Conservation (phyloP, 2,888 invertebrate genomes). For the Siphlonurus alternatus region DNA sequence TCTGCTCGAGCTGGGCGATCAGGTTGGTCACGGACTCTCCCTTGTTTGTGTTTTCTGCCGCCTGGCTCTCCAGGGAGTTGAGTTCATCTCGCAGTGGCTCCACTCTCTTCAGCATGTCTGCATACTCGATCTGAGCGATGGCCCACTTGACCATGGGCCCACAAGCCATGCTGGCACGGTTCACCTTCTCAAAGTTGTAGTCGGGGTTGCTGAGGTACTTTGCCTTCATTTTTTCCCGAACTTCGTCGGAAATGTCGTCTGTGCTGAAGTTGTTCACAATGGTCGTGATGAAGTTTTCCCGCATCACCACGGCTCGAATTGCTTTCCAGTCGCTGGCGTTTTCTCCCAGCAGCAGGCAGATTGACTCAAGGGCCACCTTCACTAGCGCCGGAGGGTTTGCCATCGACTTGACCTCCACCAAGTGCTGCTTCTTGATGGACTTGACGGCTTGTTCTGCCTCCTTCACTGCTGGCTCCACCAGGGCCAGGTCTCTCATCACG, state of each 20-base stretch:
- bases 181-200: slow-evolving; percentile 98
- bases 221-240: slow-evolving; percentile 89
- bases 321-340: slow-evolving; percentile 86
- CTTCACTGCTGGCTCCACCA: slow-evolving; percentile 97
- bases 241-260: slow-evolving; percentile 83
- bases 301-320: slow-evolving; percentile 77
- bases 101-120: slow-evolving; percentile 97
- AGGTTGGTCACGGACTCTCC: slow-evolving; percentile 84
- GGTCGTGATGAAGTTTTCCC: slow-evolving; percentile 88
- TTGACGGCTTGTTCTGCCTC: slow-evolving; percentile 96
- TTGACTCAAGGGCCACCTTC: slow-evolving; percentile 85
- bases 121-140: slow-evolving; percentile 95
- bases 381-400: slow-evolving; percentile 85
- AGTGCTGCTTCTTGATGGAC: slow-evolving; percentile 89
- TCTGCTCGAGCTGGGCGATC: slow-evolving; percentile 78
- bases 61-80: slow-evolving; percentile 75
- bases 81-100: slow-evolving; percentile 94
- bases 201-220: slow-evolving; percentile 94
- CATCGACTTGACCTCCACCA: slow-evolving; percentile 89
- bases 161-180: slow-evolving; percentile 96
- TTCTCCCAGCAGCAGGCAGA: slow-evolving; percentile 84
- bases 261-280: slow-evolving; percentile 83
- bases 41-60: slow-evolving; percentile 78
- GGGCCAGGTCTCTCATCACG: slow-evolving; percentile 90
- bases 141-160: slow-evolving; percentile 99